Conservation (phyloP, 2,888 invertebrate species). For the Thera obeliscata region DNA sequence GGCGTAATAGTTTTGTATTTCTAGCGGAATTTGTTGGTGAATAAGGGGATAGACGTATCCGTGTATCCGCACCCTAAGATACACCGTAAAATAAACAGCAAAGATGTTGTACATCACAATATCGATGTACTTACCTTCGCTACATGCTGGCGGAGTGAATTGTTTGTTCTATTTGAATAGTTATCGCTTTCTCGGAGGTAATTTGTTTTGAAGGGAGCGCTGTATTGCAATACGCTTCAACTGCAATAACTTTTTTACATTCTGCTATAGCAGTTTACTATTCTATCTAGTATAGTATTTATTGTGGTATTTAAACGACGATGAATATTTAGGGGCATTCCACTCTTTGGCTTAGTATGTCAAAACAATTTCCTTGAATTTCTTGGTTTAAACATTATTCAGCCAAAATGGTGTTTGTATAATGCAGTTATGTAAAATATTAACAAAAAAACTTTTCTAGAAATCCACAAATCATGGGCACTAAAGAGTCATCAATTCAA, state of each 20-base stretch:
- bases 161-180: conserved; percentile 25
- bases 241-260: not conserved
- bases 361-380: too few species aligned
- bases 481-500: too few species aligned
- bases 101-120: conserved; percentile 20
- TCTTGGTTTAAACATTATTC: too few species aligned
- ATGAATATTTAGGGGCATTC: too few species aligned
- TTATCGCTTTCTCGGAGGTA: conserved; percentile 21
- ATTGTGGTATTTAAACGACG: too few species aligned
- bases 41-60: conserved; percentile 2
- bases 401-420: too few species aligned
- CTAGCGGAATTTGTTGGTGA: not conserved
- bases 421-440: too few species aligned
- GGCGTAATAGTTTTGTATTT: not conserved
- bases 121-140: conserved; percentile 12
- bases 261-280: too few species aligned
- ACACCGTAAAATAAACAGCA: conserved; percentile 23
- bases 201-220: conserved; percentile 1
- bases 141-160: conserved; percentile 5
- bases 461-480: too few species aligned
- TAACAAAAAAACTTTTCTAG: too few species aligned
- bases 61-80: conserved; percentile 24
- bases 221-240: not conserved
- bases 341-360: too few species aligned
- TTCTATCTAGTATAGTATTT: too few species aligned